These are phyloP conservation scores for Bombus impatiens DNA, from an alignment of 1,140 invertebrate species.

Conservation along the genomic window DNA sequence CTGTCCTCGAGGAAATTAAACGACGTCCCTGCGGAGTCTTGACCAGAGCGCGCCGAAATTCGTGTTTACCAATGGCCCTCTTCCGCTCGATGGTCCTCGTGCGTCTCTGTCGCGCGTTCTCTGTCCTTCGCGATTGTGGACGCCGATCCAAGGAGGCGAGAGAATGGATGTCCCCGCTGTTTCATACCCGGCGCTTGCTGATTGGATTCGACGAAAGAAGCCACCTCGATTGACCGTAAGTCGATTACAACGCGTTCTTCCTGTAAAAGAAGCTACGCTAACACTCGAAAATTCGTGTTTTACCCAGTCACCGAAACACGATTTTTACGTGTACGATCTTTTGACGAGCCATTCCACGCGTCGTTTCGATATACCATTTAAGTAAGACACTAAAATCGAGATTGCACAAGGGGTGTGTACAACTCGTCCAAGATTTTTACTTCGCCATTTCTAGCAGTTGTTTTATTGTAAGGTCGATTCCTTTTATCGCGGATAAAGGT, in stretches of 20 bases:
- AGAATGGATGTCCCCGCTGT: background rate
- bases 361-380: constrained; percentile 41
- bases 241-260: background rate
- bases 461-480: constrained; percentile 59
- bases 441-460: constrained; percentile 46
- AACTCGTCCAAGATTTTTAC: constrained; percentile 40
- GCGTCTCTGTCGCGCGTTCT: background rate
- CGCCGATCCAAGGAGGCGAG: background rate
- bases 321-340: background rate
- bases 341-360: background rate
- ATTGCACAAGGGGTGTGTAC: constrained; percentile 58
- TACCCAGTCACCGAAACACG: background rate
- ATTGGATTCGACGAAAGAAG: background rate
- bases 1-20: constrained; percentile 63
- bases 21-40: constrained; percentile 9
- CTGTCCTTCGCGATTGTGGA: background rate
- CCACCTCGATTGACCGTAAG: background rate
- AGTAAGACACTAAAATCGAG: constrained; percentile 66
- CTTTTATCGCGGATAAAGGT: constrained; percentile 73
- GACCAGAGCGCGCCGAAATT: background rate
- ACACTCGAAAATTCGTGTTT: no score
- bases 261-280: no score
- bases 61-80: background rate
- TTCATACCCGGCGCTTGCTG: background rate
- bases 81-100: constrained; percentile 7